Evolutionary conservation across 1,140 invertebrate genomes (phyloP), one percentile per base, ranked within the genome.

Genomic region (Tenebrio molitor): DNA sequence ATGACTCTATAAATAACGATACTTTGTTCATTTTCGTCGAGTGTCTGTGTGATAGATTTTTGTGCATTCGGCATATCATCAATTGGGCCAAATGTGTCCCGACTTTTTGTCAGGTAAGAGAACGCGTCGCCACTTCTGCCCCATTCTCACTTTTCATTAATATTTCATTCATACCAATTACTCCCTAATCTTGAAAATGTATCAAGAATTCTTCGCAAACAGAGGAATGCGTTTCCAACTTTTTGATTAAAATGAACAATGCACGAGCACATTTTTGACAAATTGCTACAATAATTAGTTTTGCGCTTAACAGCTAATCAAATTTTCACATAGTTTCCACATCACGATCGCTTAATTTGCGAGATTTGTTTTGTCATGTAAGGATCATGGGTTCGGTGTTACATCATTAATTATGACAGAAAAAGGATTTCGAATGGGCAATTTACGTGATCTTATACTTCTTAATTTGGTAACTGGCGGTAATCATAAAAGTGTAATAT

Each of bases 1-100:
- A 58, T 58, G 50, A 58, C 50, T 58, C 50, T 58, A 58, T 58
- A 58, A 58, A 58, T 58, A 58, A 53, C 46, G 23, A n/a, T 14
- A 58, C 50, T 58, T 58, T 58, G 50, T 58, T 58, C 50, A 58
- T 58, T 58, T 58, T 58, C 50, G 50, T 25, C 50, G 12, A 58
- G 50, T 58, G 50, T 33, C 50, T 58, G 23, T 29, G 50, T 12
- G 50, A 58, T 53, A 12, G 36, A 39, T 12, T 39, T 58, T 25
- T 58, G 50, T 14, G 21, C n/a, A n/a, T 14, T 58, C 23, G 12
- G 3, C n/a, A 33, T n/a, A 58, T 12, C 23, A 58, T 58, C n/a
- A 58, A 21, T 50, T 8, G 3, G 0, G 44, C 16, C 50, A 58
- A 58, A 58, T 58, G 50, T 58, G n/a, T 14, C 21, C 19, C 19